Evolutionary conservation across 2,888 invertebrate genomes (phyloP), one percentile per base, ranked within the genome.

Genomic region (Craniophora ligustri): DNA sequence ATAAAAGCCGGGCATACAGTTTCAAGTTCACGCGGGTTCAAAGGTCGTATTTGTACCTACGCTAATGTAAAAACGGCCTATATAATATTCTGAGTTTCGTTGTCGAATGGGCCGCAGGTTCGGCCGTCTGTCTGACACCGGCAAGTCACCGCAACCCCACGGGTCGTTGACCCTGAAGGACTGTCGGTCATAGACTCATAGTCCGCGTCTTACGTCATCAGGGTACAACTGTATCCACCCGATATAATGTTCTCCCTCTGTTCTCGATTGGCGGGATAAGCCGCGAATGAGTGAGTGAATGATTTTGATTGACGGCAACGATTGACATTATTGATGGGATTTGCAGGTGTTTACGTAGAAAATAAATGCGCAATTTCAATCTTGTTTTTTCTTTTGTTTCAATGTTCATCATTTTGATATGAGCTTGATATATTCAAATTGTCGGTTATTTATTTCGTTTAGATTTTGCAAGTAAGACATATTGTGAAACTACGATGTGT

Each of bases 121-220:
- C 34, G 47, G 48, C 51, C 67, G 60, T 62, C 62, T 61, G 77
- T 77, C 72, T 75, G 71, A 69, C 73, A 62, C 68, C 14, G 56
- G 28, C 71, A 59, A 72, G 78, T 77, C 74, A 77, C 78, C 67
- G 78, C 77, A 64, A 68, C 73, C 73, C 72, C 54, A 36, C 38
- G 54, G 72, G 62, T 55, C 65, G 58, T 49, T 58, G 67, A 75
- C 71, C 77, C 59, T 59, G 51, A 55, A 67, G 67, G 66, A 60
- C 62, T 67, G 73, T 44, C 67, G 64, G 72, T 58, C 70, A 47
- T 58, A 61, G 53, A 61, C 60, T 58, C 70, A 47, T 56, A 60
- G 53, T 64, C 60, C 65, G 62, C 42, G 31, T 15, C 8, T 58
- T 57, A 63, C 71, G 67, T 70, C 75, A 74, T 56, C 28, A 38